phyloP scores from a whole-genome alignment of 1,140 invertebrate genomes.

The Hypsibius dujardini region DNA sequence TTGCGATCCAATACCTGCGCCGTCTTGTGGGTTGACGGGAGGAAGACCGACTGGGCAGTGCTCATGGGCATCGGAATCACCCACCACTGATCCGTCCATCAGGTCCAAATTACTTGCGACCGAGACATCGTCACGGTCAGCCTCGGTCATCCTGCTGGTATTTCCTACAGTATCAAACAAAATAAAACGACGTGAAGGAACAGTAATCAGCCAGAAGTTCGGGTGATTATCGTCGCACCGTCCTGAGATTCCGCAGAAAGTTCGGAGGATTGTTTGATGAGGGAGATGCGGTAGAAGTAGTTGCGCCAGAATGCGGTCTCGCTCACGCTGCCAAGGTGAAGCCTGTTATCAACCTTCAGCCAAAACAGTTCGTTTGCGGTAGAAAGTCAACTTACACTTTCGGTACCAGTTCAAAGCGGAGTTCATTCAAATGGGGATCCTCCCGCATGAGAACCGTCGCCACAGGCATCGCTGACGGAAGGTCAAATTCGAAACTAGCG shows the following conservation, averaged over 20 bases:
- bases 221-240: background rate
- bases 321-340: conserved; percentile 52
- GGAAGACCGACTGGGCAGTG: background rate
- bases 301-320: conserved; percentile 99
- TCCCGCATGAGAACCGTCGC: conserved; percentile 80
- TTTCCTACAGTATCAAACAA: background rate
- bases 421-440: conserved; percentile 83
- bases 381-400: conserved; percentile 47
- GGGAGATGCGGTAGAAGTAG: conserved; percentile 95
- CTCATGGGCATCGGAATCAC: conserved; percentile 6
- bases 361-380: background rate
- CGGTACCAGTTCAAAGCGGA: conserved; percentile 95
- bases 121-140: conserved; percentile 1
- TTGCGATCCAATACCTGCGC: background rate
- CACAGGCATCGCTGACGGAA: conserved; percentile 59
- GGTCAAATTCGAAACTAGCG: conserved; percentile 86
- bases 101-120: conserved; percentile 5
- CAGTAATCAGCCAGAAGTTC: background rate
- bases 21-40: background rate
- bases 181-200: background rate
- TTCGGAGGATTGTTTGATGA: conserved; percentile 89
- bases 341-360: background rate
- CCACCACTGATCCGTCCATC: conserved; percentile 15
- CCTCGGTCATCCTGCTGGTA: background rate
- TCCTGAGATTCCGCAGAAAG: conserved; percentile 39